Evolutionary conservation across 2,113 vertebrate species (phyloP).

Genomic region (Nettapus auritus): DNA sequence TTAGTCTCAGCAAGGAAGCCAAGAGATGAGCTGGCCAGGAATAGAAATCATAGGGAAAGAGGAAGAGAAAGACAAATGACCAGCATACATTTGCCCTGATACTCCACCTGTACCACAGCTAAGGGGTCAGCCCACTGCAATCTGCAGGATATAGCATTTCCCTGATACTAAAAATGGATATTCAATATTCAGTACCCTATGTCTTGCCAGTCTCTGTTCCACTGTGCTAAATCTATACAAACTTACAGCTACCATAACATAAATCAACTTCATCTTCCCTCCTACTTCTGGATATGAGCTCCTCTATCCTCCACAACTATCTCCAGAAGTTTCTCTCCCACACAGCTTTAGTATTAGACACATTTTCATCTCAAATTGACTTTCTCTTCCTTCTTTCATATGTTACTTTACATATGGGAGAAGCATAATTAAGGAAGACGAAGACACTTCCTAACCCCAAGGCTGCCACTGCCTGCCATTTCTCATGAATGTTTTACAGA

Average conservation of each 20-base stretch:
- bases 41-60: neutral
- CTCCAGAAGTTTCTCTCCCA: neutral
- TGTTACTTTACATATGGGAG: neutral
- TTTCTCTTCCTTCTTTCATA: neutral
- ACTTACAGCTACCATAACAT: neutral
- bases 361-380: neutral
- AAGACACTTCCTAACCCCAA: neutral
- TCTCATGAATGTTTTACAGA: neutral
- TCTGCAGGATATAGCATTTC: neutral
- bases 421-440: neutral
- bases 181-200: neutral
- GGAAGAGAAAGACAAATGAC: conserved; percentile 14
- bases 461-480: neutral
- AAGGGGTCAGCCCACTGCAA: neutral
- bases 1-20: neutral
- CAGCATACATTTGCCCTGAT: neutral
- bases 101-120: neutral
- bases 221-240: neutral
- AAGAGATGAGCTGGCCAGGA: neutral
- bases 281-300: neutral
- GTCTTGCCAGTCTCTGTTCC: neutral
- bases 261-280: neutral
- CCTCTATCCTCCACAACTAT: neutral
- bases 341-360: neutral
- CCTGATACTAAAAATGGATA: neutral